Base-by-base conservation (phyloP, 2,113 vertebrate species). In the Syngnathoides biaculeatus region DNA sequence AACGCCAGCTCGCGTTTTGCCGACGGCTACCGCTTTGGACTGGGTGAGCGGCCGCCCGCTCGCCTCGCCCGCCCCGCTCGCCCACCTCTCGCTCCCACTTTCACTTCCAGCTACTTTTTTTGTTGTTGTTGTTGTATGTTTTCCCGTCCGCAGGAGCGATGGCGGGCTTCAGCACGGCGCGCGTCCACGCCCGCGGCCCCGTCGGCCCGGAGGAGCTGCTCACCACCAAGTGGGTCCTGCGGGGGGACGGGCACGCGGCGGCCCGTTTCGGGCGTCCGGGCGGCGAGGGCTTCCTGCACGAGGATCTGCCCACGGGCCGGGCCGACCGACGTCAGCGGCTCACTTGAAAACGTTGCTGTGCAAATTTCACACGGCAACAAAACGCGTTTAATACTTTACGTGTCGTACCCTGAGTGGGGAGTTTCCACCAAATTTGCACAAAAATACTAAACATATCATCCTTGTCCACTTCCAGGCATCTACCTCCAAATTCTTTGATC, bases 171-270 rank as follows among this genome's bases (percentile, higher is more conserved):
- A 98, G 96, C 73, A 98, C 96, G 0, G 93, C 97, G 0, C 92
- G 95, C 42, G 96, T 98, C 86, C 97, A 98, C 2, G 97, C 96
- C 40, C 93, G 96, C 48, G 97, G 96, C n/a, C 97, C 96, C 0
- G 96, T 98, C 19, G 97, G 97, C 50, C 90, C 98, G n/a, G 97
- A 98, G 79, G 97, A 96, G 66, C 93, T 99, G 11, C 93, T 98
- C 59, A 98, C 97, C 59, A 96, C 96, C 0, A 98, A 98, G 86
- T 98, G 97, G 97, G 86, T 99, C 66, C 89, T 99, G 43, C 92
- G 95, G 38, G 97, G 97, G 0, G 87, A 94, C 17, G 95, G 94
- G 52, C 96, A 99, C 2, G 90, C 94, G 11, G 95, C 91, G 61
- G 93, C 95, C 0, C 94, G 97, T 86, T 98, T 99, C 85, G 93